Percentiles rank a stretch among this genome's conserved stretches.
Evolutionary conservation across 1,140 invertebrate genomes (phyloP).

Genomic region (Drosophila auraria): DNA sequence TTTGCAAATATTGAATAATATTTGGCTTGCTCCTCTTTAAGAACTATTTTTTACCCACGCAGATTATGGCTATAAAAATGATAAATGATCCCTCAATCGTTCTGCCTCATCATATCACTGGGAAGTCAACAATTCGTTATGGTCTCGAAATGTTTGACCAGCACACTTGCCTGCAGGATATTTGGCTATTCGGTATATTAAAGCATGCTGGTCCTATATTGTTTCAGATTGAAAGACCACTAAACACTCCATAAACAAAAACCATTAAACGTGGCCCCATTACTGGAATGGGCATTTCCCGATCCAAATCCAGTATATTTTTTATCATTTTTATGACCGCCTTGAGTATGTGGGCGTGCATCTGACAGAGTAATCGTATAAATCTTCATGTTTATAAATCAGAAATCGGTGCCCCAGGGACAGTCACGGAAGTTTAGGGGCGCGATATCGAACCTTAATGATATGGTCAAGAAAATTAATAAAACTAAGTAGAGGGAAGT

Average conservation of each 20-base stretch:
- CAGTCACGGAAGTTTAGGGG: slow-evolving; percentile 2
- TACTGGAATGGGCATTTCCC: slow-evolving; percentile 43
- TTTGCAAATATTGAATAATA: slow-evolving; percentile 14
- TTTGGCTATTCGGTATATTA: slow-evolving; percentile 14
- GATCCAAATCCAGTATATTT: slow-evolving; percentile 40
- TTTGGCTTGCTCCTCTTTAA: slow-evolving; percentile 15
- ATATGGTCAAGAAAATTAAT: neutral
- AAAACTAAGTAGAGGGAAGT: neutral
- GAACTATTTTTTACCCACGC: slow-evolving; percentile 6
- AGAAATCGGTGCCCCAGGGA: slow-evolving; percentile 53
- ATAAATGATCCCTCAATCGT: slow-evolving; percentile 53
- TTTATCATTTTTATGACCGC: slow-evolving; percentile 75
- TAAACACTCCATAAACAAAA: slow-evolving; percentile 81
- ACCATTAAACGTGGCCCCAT: slow-evolving; percentile 68
- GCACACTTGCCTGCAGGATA: slow-evolving; percentile 47
- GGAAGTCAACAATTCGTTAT: slow-evolving; percentile 51
- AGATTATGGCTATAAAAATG: slow-evolving; percentile 46
- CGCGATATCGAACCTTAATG: slow-evolving; percentile 1
- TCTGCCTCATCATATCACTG: slow-evolving; percentile 26
- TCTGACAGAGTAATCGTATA: slow-evolving; percentile 68
- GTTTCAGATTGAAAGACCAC: slow-evolving; percentile 52
- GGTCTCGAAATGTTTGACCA: slow-evolving; percentile 43
- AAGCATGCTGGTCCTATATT: slow-evolving; percentile 52
- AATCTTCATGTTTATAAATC: slow-evolving; percentile 82
- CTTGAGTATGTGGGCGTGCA: slow-evolving; percentile 75